phyloP scores from a whole-genome alignment of 2,113 vertebrate species.

The Paedocypris sp. region DNA sequence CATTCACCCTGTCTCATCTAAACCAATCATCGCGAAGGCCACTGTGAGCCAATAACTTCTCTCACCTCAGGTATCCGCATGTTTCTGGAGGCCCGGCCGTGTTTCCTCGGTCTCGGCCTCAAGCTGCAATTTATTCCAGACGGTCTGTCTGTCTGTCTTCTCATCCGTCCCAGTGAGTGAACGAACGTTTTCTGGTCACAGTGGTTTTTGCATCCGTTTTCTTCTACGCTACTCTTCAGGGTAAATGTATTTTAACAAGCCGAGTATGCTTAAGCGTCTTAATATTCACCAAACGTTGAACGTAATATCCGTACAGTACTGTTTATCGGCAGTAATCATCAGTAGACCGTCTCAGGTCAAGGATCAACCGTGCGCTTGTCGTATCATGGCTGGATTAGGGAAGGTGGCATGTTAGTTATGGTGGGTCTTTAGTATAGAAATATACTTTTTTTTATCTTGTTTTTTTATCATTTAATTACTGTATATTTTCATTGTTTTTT shows the following conservation, averaged over 20 bases:
- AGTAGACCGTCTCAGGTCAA: conserved; percentile 41
- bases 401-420: conserved; percentile 20
- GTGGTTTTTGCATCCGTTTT: conserved; percentile 20
- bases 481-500: conserved; percentile 17
- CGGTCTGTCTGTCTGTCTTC: background rate
- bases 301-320: too few relatives aligned
- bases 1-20: too few relatives aligned
- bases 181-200: conserved; percentile 25
- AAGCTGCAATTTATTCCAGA: background rate
- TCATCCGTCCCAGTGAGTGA: conserved; percentile 6
- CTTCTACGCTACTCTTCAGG: conserved; percentile 32
- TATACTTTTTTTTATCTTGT: conserved; percentile 10
- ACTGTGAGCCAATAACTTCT: conserved; percentile 23
- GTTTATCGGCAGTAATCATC: conserved; percentile 31
- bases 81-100: conserved; percentile 15
- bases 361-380: conserved; percentile 30
- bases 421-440: conserved; percentile 26
- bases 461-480: conserved; percentile 25
- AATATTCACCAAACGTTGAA: too few relatives aligned
- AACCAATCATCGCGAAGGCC: conserved; percentile 14
- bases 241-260: conserved; percentile 35
- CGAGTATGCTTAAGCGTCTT: conserved; percentile 27
- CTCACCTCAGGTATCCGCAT: conserved; percentile 41
- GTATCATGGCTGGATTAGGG: conserved; percentile 32
- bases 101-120: background rate